Conservation (phyloP, 2,888 invertebrate genomes). For the Odontocolon sp. region DNA sequence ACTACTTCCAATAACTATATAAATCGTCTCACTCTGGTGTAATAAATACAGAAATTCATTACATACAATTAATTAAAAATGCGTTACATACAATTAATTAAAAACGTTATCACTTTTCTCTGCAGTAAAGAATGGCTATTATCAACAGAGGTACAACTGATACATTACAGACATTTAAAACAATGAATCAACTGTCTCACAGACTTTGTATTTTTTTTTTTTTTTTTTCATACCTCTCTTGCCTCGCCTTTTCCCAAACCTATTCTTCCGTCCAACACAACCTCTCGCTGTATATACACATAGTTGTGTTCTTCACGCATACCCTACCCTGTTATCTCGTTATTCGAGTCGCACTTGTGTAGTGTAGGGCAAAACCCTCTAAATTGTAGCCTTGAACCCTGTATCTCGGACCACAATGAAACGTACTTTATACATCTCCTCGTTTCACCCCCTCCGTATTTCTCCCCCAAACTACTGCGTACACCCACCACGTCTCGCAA, state of each 20-base stretch:
- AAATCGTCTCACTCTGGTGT: no score
- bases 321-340: constrained; percentile 52
- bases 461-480: neutral
- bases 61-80: no score
- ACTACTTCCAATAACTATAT: no score
- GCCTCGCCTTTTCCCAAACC: neutral
- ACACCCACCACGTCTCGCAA: constrained; percentile 25
- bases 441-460: neutral
- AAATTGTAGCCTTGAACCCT: constrained; percentile 57
- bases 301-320: constrained; percentile 39
- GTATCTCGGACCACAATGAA: constrained; percentile 54
- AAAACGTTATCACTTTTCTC: neutral
- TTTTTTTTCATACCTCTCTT: neutral
- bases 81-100: neutral
- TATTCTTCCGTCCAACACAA: neutral
- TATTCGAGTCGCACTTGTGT: constrained; percentile 42
- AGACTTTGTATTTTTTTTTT: constrained; percentile 8
- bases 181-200: constrained; percentile 22
- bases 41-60: no score
- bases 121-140: no score
- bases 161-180: neutral
- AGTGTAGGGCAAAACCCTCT: constrained; percentile 39
- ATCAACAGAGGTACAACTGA: constrained; percentile 22
- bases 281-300: neutral
- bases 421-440: constrained; percentile 45